Percentiles rank a stretch among this genome's conserved stretches.
Evolutionary conservation across 2,797 vertebrate species (phyloP).

Genomic region (Iguana delicatissima): DNA sequence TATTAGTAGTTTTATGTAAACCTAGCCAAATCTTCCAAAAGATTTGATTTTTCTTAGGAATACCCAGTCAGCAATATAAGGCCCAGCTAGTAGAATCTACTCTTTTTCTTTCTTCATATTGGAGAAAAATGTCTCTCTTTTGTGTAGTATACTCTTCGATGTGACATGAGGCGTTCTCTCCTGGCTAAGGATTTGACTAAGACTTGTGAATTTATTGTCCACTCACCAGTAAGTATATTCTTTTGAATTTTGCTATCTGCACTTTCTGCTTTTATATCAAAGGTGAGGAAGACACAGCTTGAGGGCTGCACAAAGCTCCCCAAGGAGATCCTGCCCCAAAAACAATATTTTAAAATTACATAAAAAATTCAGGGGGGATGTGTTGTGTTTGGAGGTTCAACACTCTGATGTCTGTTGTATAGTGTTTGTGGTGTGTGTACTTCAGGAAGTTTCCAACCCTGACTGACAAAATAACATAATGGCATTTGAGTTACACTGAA

Average conservation of each 20-base stretch:
- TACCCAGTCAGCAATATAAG: background rate
- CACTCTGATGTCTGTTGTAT: too few species aligned
- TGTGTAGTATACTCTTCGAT: constrained; percentile 91
- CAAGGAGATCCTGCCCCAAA: too few species aligned
- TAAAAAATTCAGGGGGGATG: too few species aligned
- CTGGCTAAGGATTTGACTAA: constrained; percentile 95
- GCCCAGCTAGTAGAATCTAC: background rate
- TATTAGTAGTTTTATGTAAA: background rate
- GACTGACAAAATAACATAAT: background rate
- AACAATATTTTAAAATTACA: too few species aligned
- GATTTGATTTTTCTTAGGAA: background rate
- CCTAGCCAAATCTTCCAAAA: background rate
- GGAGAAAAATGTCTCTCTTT: background rate
- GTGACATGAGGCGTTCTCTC: constrained; percentile 94
- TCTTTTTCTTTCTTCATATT: background rate
- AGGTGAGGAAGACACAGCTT: too few species aligned
- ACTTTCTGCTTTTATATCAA: background rate
- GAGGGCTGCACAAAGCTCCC: too few species aligned
- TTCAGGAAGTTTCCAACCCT: too few species aligned
- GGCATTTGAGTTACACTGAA: background rate
- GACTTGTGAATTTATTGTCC: constrained; percentile 96
- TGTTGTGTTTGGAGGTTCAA: too few species aligned
- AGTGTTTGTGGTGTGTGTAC: too few species aligned
- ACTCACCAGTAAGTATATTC: constrained; percentile 84
- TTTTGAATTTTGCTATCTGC: background rate